Evolutionary conservation across 2,888 invertebrate species (phyloP), one percentile per base, ranked within the genome.

Genomic region (Lepeophtheirus nordmannii): DNA sequence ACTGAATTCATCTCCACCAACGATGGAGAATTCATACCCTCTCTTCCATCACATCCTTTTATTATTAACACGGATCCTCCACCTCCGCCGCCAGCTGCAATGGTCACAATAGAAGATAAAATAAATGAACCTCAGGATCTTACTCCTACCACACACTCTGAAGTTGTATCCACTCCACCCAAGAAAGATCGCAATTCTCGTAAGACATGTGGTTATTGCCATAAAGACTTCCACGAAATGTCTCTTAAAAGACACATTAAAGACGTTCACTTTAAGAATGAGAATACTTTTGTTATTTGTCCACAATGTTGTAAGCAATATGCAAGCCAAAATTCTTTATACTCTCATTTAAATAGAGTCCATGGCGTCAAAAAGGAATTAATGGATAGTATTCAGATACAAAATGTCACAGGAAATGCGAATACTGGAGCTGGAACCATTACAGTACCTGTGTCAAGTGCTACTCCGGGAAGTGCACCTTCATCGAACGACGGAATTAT

Each of bases 231-330:
- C 30, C 66, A 66, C 17, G 66, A 66, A 23, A 66, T 66, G 66
- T 60, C 60, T 30, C 66, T 66, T 3, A 66, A 66, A 23, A 59
- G 66, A 41, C 66, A 66, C 46, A 66, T 66, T 5, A 66, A 66
- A 10, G 66, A 66, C 37, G 60, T 66, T n/a, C 66, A 66, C 46
- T 60, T 66, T 39, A 37, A 58, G 53, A 66, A 53, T 58, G 58
- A 66, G 53, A 66, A 66, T 60, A 66, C 66, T 14, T 59, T 40
- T 37, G 66, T 66, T n/a, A 66, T 66, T 9, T 66, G 66, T 37
- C 66, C 66, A n/a, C 66, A 66, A 60, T 66, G 66, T 41, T 61
- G 61, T 37, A 66, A 66, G 39, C 66, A 66, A 60, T 66, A 66
- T 41, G 59, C 66, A 20, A 66, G 66, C 60, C 66, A 66, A 41